These are phyloP conservation scores for Staurois parvus DNA, from an alignment of 2,797 vertebrate species.

Conservation along the genomic window DNA sequence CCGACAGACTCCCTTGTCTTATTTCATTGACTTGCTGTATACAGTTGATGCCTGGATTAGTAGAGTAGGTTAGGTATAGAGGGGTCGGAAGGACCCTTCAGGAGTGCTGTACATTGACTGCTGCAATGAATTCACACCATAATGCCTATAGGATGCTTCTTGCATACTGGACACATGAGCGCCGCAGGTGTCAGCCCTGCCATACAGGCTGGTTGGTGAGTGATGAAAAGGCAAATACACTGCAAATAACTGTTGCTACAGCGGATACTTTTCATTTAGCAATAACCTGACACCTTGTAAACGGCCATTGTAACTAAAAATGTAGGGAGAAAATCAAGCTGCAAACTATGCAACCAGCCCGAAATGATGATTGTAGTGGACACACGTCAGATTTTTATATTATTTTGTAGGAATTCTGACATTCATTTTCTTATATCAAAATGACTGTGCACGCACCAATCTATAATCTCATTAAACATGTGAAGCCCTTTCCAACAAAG, in stretches of 20 bases:
- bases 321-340: no score
- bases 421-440: not conserved
- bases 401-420: not conserved
- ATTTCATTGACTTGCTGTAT: not conserved
- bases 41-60: not conserved
- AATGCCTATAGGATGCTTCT: slow-evolving; percentile 15
- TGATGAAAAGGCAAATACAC: slow-evolving; percentile 14
- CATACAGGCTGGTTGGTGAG: slow-evolving; percentile 19
- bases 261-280: not conserved
- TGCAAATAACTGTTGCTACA: slow-evolving; percentile 16
- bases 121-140: slow-evolving; percentile 31
- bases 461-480: not conserved
- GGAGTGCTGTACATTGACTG: slow-evolving; percentile 16
- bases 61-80: not conserved
- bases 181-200: slow-evolving; percentile 45
- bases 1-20: no score
- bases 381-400: not conserved
- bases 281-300: slow-evolving; percentile 4
- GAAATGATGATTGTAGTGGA: not conserved
- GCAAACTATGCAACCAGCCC: not conserved
- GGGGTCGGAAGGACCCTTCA: no score
- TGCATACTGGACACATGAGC: slow-evolving; percentile 18
- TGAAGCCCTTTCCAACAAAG: not conserved
- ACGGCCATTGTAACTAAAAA: not conserved
- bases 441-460: not conserved